These are phyloP conservation scores for Bergia sp. DNA, from an alignment of 92 coral and sea anemone genomes.

Conservation along the genomic window DNA sequence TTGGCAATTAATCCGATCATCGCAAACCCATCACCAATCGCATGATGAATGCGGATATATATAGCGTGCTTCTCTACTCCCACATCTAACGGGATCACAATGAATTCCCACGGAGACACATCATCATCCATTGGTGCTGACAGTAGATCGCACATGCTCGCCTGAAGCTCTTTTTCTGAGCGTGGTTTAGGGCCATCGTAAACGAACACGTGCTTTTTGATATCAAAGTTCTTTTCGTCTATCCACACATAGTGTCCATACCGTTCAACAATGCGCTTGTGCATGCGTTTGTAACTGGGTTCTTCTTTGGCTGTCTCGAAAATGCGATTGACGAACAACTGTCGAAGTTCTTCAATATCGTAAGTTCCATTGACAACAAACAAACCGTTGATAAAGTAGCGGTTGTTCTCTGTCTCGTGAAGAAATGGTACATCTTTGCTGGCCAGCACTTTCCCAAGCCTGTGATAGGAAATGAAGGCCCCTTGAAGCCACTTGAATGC, in stretches of 20 bases:
- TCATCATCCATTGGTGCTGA: constrained; percentile 70
- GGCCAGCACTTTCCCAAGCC: constrained; percentile 77
- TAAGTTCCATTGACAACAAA: constrained; percentile 81
- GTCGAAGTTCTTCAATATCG: constrained; percentile 72
- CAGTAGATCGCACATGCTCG: constrained; percentile 64
- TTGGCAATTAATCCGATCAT: constrained; percentile 81
- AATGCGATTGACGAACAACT: constrained; percentile 79
- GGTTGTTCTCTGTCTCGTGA: constrained; percentile 82
- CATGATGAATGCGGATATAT: constrained; percentile 89
- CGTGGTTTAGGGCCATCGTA: constrained; percentile 75
- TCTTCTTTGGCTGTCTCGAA: constrained; percentile 73
- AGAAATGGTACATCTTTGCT: constrained; percentile 90
- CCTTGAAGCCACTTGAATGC: constrained; percentile 79
- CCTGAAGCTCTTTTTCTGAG: constrained; percentile 75
- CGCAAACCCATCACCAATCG: constrained; percentile 92
- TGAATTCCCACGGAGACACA: constrained; percentile 90
- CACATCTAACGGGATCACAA: constrained; percentile 71
- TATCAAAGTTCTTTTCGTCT: constrained; percentile 84
- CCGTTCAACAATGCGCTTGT: constrained; percentile 68
- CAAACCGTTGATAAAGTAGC: constrained; percentile 83
- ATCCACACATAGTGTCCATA: constrained; percentile 90
- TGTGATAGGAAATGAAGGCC: constrained; percentile 70
- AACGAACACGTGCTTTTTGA: constrained; percentile 68
- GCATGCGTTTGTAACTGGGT: constrained; percentile 88
- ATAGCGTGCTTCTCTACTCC: constrained; percentile 78